Base-by-base conservation (phyloP, 2,888 invertebrate species). In the Parnassius apollo region DNA sequence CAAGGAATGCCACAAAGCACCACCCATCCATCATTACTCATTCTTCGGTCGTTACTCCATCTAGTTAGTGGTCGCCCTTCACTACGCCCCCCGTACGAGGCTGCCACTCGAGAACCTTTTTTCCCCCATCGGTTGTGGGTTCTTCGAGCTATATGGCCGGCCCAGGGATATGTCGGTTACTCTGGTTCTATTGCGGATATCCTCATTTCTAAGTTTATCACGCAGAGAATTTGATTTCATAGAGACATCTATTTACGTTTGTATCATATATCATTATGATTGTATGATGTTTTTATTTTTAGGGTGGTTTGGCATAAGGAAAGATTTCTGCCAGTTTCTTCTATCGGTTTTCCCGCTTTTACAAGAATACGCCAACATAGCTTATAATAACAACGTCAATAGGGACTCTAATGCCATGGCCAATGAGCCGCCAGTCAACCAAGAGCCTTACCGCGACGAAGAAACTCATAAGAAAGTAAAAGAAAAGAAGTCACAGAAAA, bases 241-340 rank as follows among this genome's bases (percentile, higher is more conserved):
- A 12, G 11, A 46, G 3, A 46, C 11, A 46, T 46, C 3, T 12
- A 4, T 46, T 46, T 46, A 46, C 3, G 46, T 46, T 46, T 46
- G 3, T n/a, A 46, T 3, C n/a, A 46, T 11, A 11, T 46, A 11
- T 46, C 3, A 12, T 12, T 18, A 12, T 46, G n/a, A 46, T 4
- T 46, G 51, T 9, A 25, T 35, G 45, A 13, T 55, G 13, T 18
- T 18, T 18, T 55, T 55, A 57, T 3, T 12, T 61, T 3, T 42
- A 98, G 98, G 98, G 98, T 99, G 99, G 99, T 99, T 99, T 87
- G 99, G 99, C 59, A 97, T 99, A 74, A 94, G 99, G 57, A 98
- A 98, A 92, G 99, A 98, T 81, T 98, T 99, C 84, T 99, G 98
- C 82, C 97, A 97, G 75, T 99, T 98, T 86, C 93, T 99, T n/a